Evolutionary conservation across 2,888 invertebrate species (phyloP).

Genomic region (Philopedon plagiatum): DNA sequence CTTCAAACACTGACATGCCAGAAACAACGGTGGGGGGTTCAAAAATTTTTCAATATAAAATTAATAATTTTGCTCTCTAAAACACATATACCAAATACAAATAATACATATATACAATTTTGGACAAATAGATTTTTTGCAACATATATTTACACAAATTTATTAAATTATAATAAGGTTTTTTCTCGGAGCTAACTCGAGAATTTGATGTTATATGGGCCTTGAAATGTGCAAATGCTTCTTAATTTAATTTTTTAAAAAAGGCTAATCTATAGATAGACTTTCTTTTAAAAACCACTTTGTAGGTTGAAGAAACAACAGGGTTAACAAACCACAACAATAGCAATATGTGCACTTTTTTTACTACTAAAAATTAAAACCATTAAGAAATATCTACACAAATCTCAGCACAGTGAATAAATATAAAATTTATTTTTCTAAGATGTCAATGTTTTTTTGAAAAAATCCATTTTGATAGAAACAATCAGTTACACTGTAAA

Average conservation of each 20-base stretch:
- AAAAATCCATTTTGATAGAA: constrained; percentile 41
- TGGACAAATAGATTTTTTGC: constrained; percentile 27
- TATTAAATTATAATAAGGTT: constrained; percentile 23
- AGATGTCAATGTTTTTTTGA: constrained; percentile 45
- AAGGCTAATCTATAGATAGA: too few relatives aligned
- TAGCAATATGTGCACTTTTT: too few relatives aligned
- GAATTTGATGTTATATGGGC: background rate
- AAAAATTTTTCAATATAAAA: constrained; percentile 18
- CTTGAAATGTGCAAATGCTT: background rate
- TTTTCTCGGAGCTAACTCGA: background rate
- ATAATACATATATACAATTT: constrained; percentile 42
- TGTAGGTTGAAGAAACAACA: too few relatives aligned
- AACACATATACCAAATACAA: constrained; percentile 37
- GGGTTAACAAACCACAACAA: too few relatives aligned
- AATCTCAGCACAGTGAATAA: background rate
- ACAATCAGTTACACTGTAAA: constrained; percentile 40
- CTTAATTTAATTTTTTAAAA: background rate
- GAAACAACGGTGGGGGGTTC: constrained; percentile 44
- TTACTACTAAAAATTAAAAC: too few relatives aligned
- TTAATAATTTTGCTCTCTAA: constrained; percentile 19
- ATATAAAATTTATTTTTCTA: constrained; percentile 26
- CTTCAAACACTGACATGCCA: constrained; percentile 48
- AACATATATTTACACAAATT: constrained; percentile 35
- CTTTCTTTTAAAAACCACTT: too few relatives aligned
- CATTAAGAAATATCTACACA: constrained; percentile 4